Conservation (phyloP, 2,113 vertebrate genomes). For the Cynoglossus semilaevis region DNA sequence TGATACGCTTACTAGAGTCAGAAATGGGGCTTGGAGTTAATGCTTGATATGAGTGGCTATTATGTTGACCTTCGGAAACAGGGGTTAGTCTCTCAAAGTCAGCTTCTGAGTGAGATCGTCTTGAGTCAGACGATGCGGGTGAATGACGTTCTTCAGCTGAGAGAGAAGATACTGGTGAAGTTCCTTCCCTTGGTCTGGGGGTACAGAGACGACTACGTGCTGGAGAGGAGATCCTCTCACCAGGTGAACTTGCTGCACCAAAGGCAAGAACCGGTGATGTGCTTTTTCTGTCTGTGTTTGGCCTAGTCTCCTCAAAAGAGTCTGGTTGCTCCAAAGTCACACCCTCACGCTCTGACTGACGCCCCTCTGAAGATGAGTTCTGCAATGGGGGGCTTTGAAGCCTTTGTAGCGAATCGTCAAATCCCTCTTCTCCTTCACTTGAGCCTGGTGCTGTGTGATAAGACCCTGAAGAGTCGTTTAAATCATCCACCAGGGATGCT, state of each 20-base stretch:
- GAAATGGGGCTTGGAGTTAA: slow-evolving; percentile 40
- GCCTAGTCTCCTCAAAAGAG: slow-evolving; percentile 12
- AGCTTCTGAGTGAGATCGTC: slow-evolving; percentile 20
- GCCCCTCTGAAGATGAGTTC: slow-evolving; percentile 16
- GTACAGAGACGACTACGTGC: slow-evolving; percentile 29
- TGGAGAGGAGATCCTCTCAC: slow-evolving; percentile 47
- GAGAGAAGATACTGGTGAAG: slow-evolving; percentile 46
- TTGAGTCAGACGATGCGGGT: slow-evolving; percentile 31
- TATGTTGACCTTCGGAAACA: slow-evolving; percentile 30
- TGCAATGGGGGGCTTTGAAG: slow-evolving; percentile 41
- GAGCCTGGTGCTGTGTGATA: slow-evolving; percentile 86
- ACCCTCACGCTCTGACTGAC: slow-evolving; percentile 5
- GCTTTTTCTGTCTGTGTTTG: slow-evolving; percentile 33
- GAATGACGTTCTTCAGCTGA: slow-evolving; percentile 46
- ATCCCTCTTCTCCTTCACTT: slow-evolving; percentile 80
- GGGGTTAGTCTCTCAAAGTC: slow-evolving; percentile 39
- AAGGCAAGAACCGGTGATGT: slow-evolving; percentile 28
- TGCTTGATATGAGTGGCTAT: slow-evolving; percentile 34
- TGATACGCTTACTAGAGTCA: slow-evolving; percentile 35
- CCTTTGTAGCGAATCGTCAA: slow-evolving; percentile 72
- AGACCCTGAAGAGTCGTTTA: slow-evolving; percentile 82
- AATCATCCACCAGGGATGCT: slow-evolving; percentile 69
- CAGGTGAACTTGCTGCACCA: slow-evolving; percentile 7
- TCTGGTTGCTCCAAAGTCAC: slow-evolving; percentile 24
- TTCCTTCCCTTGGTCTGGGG: slow-evolving; percentile 27